These are phyloP conservation scores for Acanthococcus lagerstroemiae DNA, from an alignment of 2,888 invertebrate species.

Conservation along the genomic window DNA sequence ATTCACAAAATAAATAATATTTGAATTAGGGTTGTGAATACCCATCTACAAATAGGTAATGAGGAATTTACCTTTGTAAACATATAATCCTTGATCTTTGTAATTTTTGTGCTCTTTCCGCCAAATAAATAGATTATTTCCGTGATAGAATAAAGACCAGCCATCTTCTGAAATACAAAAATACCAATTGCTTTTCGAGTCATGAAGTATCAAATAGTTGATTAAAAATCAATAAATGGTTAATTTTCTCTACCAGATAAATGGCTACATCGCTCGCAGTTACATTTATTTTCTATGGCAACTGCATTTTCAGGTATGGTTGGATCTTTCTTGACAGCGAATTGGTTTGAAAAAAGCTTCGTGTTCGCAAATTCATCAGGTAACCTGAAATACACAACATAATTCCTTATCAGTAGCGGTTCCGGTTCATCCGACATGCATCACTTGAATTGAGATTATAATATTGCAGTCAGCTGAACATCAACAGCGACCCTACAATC, in stretches of 20 bases:
- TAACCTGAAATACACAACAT: neutral
- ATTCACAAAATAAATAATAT: neutral
- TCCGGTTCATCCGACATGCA: too few relatives aligned
- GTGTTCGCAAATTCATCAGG: neutral
- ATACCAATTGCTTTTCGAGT: neutral
- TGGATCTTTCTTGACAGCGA: neutral
- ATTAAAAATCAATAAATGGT: neutral
- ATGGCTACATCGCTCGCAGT: slow-evolving; percentile 17
- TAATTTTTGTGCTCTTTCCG: slow-evolving; percentile 51
- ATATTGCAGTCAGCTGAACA: too few relatives aligned
- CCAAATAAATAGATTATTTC: slow-evolving; percentile 72
- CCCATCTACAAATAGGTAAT: neutral
- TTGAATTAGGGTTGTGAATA: neutral
- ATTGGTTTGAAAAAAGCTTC: neutral
- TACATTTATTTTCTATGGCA: neutral
- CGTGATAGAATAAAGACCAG: slow-evolving; percentile 71
- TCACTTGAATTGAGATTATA: too few relatives aligned
- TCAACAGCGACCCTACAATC: too few relatives aligned
- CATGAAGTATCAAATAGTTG: neutral
- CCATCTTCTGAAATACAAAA: slow-evolving; percentile 31
- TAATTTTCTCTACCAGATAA: neutral
- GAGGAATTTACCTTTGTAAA: slow-evolving; percentile 57
- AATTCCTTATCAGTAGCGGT: too few relatives aligned
- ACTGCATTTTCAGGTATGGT: neutral
- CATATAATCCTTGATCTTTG: slow-evolving; percentile 55